Evolutionary conservation across 1,140 invertebrate species (phyloP).

Genomic region (Helicoverpa armigera): DNA sequence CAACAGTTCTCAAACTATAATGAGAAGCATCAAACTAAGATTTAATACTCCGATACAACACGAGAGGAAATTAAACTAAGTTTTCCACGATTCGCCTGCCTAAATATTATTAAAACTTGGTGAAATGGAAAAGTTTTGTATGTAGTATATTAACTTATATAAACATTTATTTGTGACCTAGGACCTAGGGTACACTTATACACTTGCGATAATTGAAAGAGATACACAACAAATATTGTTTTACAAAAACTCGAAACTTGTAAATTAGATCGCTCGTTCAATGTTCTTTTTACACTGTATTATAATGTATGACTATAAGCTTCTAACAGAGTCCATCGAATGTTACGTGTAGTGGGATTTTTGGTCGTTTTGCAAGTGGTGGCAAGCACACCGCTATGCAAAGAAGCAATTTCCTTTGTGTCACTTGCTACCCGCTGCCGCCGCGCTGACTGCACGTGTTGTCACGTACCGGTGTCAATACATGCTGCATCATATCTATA

Average conservation of each 20-base stretch:
- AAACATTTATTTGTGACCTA: constrained; percentile 1
- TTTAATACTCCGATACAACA: constrained; percentile 21
- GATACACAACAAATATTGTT: neutral
- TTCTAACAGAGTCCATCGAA: constrained; percentile 34
- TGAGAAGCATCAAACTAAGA: constrained; percentile 35
- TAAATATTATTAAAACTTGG: constrained; percentile 37
- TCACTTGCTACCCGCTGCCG: constrained; percentile 51
- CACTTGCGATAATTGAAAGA: too few species aligned
- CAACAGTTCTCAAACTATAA: constrained; percentile 33
- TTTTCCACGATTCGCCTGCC: constrained; percentile 21
- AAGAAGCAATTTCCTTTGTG: constrained; percentile 68
- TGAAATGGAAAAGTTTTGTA: neutral
- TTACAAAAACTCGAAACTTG: neutral
- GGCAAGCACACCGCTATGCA: constrained; percentile 49
- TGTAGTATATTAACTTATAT: neutral
- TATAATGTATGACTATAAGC: neutral
- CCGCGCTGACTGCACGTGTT: constrained; percentile 37
- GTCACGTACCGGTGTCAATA: constrained; percentile 47
- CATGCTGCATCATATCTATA: constrained; percentile 16
- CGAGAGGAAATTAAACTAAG: constrained; percentile 45
- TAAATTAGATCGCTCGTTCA: too few species aligned
- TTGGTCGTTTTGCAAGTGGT: constrained; percentile 50
- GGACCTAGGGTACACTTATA: too few species aligned
- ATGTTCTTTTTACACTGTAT: too few species aligned
- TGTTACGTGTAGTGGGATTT: constrained; percentile 38